These are phyloP conservation scores for Diacarnus erythraeanus DNA, from an alignment of 37 sponge, comb jelly and placozoan species.

Conservation along the genomic window DNA sequence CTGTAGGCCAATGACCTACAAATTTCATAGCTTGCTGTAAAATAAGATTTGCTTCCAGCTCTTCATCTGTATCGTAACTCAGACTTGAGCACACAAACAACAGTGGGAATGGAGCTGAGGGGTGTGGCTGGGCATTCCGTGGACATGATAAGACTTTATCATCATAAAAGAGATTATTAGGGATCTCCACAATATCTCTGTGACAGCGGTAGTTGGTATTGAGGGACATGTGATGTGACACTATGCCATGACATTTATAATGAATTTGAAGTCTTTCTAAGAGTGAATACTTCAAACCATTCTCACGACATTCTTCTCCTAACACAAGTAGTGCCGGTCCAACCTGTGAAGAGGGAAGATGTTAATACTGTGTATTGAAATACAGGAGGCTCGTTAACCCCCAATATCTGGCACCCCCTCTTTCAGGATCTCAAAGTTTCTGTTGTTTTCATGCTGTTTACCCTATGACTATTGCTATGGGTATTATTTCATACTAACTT, in stretches of 20 bases:
- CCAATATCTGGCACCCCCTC: not conserved
- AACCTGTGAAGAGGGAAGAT: slow-evolving; percentile 66
- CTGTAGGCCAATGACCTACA: slow-evolving; percentile 14
- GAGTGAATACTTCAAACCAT: slow-evolving; percentile 65
- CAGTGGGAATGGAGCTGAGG: slow-evolving; percentile 38
- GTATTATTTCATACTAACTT: slow-evolving; percentile 34
- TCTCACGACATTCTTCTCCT: slow-evolving; percentile 52
- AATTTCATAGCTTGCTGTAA: not conserved
- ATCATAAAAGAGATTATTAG: slow-evolving; percentile 55
- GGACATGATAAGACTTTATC: slow-evolving; percentile 4
- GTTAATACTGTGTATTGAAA: too few species aligned
- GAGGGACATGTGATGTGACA: slow-evolving; percentile 14
- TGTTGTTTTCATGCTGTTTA: too few species aligned
- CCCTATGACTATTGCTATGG: not conserved
- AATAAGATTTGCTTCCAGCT: slow-evolving; percentile 19
- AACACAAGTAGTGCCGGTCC: slow-evolving; percentile 71
- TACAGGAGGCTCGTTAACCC: too few species aligned
- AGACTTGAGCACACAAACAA: slow-evolving; percentile 59
- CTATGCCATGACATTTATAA: slow-evolving; percentile 13
- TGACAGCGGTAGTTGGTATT: slow-evolving; percentile 67
- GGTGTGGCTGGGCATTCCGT: slow-evolving; percentile 21
- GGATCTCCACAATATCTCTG: slow-evolving; percentile 35
- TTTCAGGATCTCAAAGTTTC: too few species aligned
- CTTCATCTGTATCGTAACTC: not conserved
- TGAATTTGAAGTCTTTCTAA: slow-evolving; percentile 39